Percentiles rank a stretch among this genome's conserved stretches.
These are phyloP conservation scores for Strix aluco DNA, from an alignment of 2,113 vertebrate genomes.

Conservation along the genomic window DNA sequence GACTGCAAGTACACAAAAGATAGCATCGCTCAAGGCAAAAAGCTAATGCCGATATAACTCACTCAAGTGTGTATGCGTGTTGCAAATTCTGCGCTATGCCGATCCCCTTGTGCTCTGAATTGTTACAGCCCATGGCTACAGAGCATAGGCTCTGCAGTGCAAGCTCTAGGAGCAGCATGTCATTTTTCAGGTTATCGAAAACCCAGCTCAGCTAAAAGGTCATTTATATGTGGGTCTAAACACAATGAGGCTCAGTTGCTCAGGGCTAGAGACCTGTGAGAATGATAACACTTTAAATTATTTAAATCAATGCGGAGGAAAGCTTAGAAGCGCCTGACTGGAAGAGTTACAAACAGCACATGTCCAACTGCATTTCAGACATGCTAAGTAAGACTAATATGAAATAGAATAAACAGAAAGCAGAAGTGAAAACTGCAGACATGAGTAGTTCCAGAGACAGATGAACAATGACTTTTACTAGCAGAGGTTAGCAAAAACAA, in stretches of 20 bases:
- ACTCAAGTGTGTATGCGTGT: accelerated
- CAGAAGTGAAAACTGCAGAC: not conserved
- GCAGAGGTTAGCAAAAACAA: not conserved
- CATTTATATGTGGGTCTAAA: not conserved
- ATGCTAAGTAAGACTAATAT: not conserved
- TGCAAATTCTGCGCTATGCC: not conserved
- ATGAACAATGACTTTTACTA: not conserved
- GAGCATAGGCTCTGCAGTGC: not conserved
- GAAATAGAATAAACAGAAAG: not conserved
- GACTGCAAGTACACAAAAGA: not conserved
- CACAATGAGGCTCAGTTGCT: not conserved
- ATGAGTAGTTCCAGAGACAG: not conserved
- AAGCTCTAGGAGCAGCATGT: not conserved
- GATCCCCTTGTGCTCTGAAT: not conserved
- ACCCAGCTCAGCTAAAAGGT: not conserved
- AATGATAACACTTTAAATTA: constrained; percentile 7
- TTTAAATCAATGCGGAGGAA: not conserved
- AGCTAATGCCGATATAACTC: not conserved
- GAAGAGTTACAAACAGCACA: not conserved
- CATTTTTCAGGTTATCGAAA: not conserved
- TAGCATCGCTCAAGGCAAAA: not conserved
- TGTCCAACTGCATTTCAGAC: not conserved
- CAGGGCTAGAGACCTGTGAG: not conserved
- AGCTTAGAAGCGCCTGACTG: not conserved
- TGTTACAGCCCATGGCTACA: not conserved